Percentiles rank a stretch among this genome's conserved stretches.
Evolutionary conservation across 2,797 vertebrate species (phyloP).

Genomic region (Rachycentron canadum): DNA sequence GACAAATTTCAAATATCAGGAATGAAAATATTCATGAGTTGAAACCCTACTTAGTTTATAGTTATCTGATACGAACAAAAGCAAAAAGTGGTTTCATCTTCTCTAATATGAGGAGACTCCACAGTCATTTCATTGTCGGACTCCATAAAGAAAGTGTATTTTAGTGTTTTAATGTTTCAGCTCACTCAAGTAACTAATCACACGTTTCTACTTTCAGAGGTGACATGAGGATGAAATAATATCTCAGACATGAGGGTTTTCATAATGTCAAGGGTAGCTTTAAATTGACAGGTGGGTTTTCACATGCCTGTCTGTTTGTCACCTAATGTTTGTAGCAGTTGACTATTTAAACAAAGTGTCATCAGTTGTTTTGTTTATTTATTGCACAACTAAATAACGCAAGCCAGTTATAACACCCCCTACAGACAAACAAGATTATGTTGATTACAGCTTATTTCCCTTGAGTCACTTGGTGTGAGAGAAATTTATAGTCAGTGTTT

Average conservation of each 20-base stretch:
- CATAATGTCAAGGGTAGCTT: neutral
- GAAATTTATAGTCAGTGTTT: neutral
- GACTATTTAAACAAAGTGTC: neutral
- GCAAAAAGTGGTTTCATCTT: too few relatives aligned
- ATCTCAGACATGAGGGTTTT: neutral
- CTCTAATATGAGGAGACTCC: too few relatives aligned
- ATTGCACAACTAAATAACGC: neutral
- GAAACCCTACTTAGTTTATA: too few relatives aligned
- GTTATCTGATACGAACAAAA: too few relatives aligned
- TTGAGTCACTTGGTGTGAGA: constrained; percentile 3
- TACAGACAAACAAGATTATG: neutral
- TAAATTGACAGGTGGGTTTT: neutral
- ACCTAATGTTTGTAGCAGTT: neutral
- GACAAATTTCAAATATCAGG: too few relatives aligned
- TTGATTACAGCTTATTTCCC: neutral
- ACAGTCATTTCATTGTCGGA: too few relatives aligned
- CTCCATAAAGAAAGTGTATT: neutral
- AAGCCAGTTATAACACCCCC: neutral
- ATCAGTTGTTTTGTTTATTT: neutral
- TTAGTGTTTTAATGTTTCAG: neutral
- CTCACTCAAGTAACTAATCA: neutral
- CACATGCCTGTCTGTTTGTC: neutral
- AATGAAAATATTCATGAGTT: too few relatives aligned
- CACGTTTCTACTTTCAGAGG: neutral
- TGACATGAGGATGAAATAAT: neutral